Percentiles rank a stretch among this genome's conserved stretches.
phyloP scores from a whole-genome alignment of 2,797 vertebrate genomes.

The Sebastes iracundus region DNA sequence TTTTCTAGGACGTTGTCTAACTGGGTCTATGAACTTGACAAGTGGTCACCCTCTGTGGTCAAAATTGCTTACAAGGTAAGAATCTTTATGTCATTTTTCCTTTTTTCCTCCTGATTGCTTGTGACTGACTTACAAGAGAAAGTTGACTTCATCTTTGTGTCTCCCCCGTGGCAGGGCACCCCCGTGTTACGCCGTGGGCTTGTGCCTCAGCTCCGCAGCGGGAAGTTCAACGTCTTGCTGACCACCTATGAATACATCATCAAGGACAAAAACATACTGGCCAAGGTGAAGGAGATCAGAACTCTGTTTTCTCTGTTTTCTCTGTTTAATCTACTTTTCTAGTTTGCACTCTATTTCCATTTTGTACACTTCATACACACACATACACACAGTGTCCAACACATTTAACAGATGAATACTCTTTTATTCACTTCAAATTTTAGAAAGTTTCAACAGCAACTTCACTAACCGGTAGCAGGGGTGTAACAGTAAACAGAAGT shows the following conservation, averaged over 20 bases:
- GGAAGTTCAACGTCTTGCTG: conserved; percentile 96
- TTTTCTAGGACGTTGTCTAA: conserved; percentile 92
- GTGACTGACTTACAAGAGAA: background rate
- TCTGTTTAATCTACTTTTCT: background rate
- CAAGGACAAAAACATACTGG: conserved; percentile 98
- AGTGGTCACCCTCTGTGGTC: conserved; percentile 96
- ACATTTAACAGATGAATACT: background rate
- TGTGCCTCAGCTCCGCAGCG: conserved; percentile 93
- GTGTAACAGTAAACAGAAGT: background rate
- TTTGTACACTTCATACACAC: background rate
- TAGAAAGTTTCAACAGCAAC: background rate
- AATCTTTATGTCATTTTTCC: conserved; percentile 22
- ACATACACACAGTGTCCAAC: background rate
- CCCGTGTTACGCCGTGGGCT: conserved; percentile 92
- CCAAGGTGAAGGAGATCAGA: conserved; percentile 86
- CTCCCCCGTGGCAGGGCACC: conserved; percentile 85
- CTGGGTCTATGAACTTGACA: conserved; percentile 98
- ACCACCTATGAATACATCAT: conserved; percentile 99
- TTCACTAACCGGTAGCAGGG: background rate
- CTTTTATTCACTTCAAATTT: background rate
- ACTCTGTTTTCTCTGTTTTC: background rate
- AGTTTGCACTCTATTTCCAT: background rate
- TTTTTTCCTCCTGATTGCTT: background rate
- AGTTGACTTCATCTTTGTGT: background rate
- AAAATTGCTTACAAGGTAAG: conserved; percentile 97